phyloP scores from a whole-genome alignment of 2,888 invertebrate genomes.

The Anorthoa munda region DNA sequence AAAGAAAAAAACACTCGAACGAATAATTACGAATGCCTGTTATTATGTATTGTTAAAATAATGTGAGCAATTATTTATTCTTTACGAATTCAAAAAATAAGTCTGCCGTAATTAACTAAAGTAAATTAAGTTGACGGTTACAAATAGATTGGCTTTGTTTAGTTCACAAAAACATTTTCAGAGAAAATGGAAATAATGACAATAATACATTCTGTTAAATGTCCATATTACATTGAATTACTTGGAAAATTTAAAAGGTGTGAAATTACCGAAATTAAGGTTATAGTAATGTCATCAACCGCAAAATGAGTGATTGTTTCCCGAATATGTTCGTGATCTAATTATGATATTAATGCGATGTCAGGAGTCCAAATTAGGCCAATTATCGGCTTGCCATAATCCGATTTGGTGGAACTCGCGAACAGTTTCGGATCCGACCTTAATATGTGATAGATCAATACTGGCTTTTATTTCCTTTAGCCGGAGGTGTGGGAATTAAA shows the following conservation, averaged over 20 bases:
- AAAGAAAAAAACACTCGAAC: neutral
- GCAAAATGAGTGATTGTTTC: slow-evolving; percentile 37
- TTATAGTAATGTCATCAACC: neutral
- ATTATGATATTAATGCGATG: slow-evolving; percentile 49
- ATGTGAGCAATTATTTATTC: neutral
- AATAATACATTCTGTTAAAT: slow-evolving; percentile 1
- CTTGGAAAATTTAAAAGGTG: neutral
- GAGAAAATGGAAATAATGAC: neutral
- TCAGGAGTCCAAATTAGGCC: slow-evolving; percentile 60
- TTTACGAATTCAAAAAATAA: neutral
- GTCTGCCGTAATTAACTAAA: neutral
- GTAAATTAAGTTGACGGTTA: slow-evolving; percentile 29
- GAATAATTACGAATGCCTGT: neutral
- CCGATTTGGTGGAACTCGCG: slow-evolving; percentile 57
- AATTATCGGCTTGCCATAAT: slow-evolving; percentile 67
- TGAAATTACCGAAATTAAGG: neutral
- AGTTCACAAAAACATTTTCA: slow-evolving; percentile 4
- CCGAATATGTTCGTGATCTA: slow-evolving; percentile 28
- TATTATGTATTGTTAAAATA: neutral
- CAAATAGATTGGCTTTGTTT: slow-evolving; percentile 28
- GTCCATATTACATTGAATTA: neutral
- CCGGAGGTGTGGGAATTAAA: slow-evolving; percentile 1
- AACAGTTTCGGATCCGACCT: slow-evolving; percentile 55
- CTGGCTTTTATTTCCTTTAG: slow-evolving; percentile 22
- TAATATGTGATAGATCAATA: slow-evolving; percentile 61